Percentiles rank a stretch among this genome's conserved stretches.
phyloP scores from a whole-genome alignment of 2,797 vertebrate genomes.

The Huso huso region DNA sequence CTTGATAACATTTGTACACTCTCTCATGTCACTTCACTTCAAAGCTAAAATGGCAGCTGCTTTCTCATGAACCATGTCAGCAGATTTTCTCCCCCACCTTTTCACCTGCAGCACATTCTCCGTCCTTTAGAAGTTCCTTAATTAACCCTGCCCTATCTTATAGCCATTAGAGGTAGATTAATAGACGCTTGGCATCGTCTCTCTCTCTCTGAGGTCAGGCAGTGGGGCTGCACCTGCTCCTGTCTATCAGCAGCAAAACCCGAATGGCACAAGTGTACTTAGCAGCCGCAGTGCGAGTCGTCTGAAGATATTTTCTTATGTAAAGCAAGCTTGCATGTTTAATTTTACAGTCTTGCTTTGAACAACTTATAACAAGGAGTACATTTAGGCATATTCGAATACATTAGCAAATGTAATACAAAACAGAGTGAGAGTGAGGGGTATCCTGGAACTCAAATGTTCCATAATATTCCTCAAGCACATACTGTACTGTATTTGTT shows the following conservation, averaged over 20 bases:
- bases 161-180: slow-evolving; percentile 52
- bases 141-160: slow-evolving; percentile 57
- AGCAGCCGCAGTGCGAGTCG: slow-evolving; percentile 8
- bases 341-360: no score
- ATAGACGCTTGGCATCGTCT: slow-evolving; percentile 56
- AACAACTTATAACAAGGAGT: neutral
- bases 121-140: slow-evolving; percentile 39
- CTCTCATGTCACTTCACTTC: neutral
- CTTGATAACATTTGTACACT: slow-evolving; percentile 1
- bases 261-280: slow-evolving; percentile 10
- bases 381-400: neutral
- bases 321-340: neutral
- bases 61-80: slow-evolving; percentile 32
- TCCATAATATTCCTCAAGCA: no score
- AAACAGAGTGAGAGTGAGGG: neutral
- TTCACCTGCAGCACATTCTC: slow-evolving; percentile 38
- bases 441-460: no score
- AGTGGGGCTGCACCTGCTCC: slow-evolving; percentile 61
- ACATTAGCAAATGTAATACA: slow-evolving; percentile 4
- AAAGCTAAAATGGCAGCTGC: slow-evolving; percentile 22
- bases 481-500: no score
- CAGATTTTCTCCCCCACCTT: slow-evolving; percentile 31
- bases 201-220: slow-evolving; percentile 56
- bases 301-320: slow-evolving; percentile 4
- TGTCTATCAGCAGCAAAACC: slow-evolving; percentile 45